These are phyloP conservation scores for Sebastes fasciatus DNA, from an alignment of 2,113 vertebrate genomes.

Conservation along the genomic window DNA sequence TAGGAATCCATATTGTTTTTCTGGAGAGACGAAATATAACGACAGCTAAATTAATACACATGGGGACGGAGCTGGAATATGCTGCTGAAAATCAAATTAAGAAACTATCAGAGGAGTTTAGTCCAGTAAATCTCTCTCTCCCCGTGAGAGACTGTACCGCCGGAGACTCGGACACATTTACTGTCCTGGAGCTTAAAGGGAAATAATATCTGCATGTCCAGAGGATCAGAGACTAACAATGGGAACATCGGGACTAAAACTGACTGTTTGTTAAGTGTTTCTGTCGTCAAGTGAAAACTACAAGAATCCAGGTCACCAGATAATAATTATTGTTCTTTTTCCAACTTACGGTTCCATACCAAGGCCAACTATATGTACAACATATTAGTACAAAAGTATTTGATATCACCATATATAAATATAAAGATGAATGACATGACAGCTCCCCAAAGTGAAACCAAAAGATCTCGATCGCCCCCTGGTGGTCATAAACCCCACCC, in stretches of 20 bases:
- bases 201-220: background rate
- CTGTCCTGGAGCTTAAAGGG: slow-evolving; percentile 36
- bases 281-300: background rate
- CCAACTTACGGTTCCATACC: background rate
- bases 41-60: slow-evolving; percentile 28
- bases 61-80: slow-evolving; percentile 55
- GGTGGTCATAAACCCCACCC: too few relatives aligned
- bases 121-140: slow-evolving; percentile 48
- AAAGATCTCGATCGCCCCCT: too few relatives aligned
- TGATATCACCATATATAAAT: background rate
- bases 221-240: background rate
- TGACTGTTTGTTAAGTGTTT: background rate
- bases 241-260: background rate
- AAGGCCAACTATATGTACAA: background rate
- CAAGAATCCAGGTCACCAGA: background rate
- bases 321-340: background rate
- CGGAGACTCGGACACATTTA: slow-evolving; percentile 20
- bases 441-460: too few relatives aligned
- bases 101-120: slow-evolving; percentile 50
- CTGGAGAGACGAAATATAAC: slow-evolving; percentile 59
- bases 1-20: slow-evolving; percentile 17
- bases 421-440: too few relatives aligned
- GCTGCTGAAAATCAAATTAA: slow-evolving; percentile 59
- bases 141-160: too few relatives aligned
- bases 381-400: too few relatives aligned